Percentiles rank a stretch among this genome's conserved stretches.
Conservation (phyloP, 2,113 vertebrate species). For the Eubucco bourcierii region DNA sequence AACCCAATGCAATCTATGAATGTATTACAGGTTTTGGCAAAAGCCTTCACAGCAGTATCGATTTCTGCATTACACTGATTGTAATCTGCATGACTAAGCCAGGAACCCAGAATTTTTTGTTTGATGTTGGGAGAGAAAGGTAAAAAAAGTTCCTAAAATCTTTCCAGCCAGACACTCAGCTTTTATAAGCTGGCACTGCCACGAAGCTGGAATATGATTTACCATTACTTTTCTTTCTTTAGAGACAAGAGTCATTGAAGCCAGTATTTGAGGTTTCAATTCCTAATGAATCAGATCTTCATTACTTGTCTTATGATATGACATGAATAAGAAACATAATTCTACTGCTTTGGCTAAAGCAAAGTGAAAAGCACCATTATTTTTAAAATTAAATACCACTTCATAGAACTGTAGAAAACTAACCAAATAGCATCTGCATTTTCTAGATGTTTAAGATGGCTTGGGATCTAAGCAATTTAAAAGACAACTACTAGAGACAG, state of each 20-base stretch:
- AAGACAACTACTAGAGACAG: not conserved
- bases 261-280: not conserved
- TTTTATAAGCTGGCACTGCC: not conserved
- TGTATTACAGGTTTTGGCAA: not conserved
- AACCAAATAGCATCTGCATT: not conserved
- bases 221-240: not conserved
- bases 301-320: not conserved
- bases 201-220: not conserved
- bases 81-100: not conserved
- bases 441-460: not conserved
- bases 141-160: not conserved
- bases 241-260: not conserved
- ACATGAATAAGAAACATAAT: not conserved
- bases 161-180: not conserved
- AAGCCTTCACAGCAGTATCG: not conserved
- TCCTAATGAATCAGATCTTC: not conserved
- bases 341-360: not conserved
- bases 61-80: not conserved
- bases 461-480: not conserved
- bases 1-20: too few species aligned
- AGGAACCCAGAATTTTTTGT: not conserved
- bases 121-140: not conserved
- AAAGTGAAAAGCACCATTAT: not conserved
- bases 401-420: not conserved
- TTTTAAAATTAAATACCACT: not conserved